A percentile compares a stretch with the other conserved stretches of the same genome.
phyloP scores from a whole-genome alignment of 2,888 invertebrate species.

The Thalpophila matura region DNA sequence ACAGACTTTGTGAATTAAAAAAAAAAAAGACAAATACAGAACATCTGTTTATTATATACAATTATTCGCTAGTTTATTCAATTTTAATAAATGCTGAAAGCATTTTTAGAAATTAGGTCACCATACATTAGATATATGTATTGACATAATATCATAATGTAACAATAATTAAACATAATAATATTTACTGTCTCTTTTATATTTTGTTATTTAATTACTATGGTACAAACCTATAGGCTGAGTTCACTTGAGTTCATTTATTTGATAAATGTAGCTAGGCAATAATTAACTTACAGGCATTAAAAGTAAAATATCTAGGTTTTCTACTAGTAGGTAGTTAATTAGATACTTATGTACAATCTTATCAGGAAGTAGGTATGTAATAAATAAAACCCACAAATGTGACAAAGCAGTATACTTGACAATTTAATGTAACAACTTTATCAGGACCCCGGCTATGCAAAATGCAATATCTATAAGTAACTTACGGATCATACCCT shows the following conservation, averaged over 20 bases:
- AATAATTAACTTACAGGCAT: constrained; percentile 9
- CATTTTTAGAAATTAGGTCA: constrained; percentile 22
- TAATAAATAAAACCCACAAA: constrained; percentile 67
- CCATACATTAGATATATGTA: constrained; percentile 31
- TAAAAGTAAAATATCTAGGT: constrained; percentile 11
- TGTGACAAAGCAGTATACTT: constrained; percentile 71
- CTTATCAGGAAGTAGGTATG: constrained; percentile 20
- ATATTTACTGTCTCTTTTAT: not conserved
- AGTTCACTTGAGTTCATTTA: constrained; percentile 19
- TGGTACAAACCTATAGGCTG: not conserved
- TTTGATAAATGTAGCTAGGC: constrained; percentile 14
- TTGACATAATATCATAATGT: not conserved
- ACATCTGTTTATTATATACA: constrained; percentile 53
- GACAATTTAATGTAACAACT: constrained; percentile 69
- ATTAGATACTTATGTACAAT: constrained; percentile 39
- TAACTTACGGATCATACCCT: constrained; percentile 83
- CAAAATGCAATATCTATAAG: constrained; percentile 63
- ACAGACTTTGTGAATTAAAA: constrained; percentile 17
- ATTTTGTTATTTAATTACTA: constrained; percentile 5
- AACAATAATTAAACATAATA: constrained; percentile 6
- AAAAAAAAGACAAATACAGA: constrained; percentile 55
- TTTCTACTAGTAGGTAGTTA: not conserved
- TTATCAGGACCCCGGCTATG: constrained; percentile 53
- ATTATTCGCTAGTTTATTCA: constrained; percentile 13
- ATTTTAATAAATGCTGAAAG: constrained; percentile 25